These are phyloP conservation scores for Mustela nigripes DNA, from an alignment of 2,113 vertebrate genomes.

Conservation along the genomic window DNA sequence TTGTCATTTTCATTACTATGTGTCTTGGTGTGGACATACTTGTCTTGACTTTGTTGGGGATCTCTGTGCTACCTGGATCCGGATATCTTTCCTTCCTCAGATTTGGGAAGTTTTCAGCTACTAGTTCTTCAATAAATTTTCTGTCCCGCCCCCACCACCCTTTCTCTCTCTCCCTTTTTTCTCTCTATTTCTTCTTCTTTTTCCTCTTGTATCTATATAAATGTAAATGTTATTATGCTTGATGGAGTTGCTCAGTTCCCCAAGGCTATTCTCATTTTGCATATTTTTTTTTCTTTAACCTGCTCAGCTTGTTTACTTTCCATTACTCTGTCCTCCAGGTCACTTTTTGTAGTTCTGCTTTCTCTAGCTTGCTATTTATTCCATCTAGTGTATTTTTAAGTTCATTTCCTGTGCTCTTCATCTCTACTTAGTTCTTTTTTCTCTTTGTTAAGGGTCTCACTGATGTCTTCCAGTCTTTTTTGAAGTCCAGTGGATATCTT, in stretches of 20 bases:
- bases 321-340: too few relatives aligned
- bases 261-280: too few relatives aligned
- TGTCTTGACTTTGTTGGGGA: neutral
- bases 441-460: neutral
- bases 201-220: neutral
- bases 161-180: neutral
- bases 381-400: too few relatives aligned
- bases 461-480: neutral
- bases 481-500: neutral
- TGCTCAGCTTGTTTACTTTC: too few relatives aligned
- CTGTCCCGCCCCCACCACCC: fast-evolving
- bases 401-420: neutral
- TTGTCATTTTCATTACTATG: neutral
- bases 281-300: too few relatives aligned
- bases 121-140: neutral
- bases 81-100: neutral
- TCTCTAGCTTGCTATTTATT: too few relatives aligned
- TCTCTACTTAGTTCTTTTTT: neutral
- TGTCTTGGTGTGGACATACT: neutral
- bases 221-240: neutral
- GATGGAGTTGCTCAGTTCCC: neutral
- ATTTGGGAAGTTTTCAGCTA: neutral
- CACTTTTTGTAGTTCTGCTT: too few relatives aligned
- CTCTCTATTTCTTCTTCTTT: neutral
- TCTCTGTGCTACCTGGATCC: neutral